Evolutionary conservation across 2,113 vertebrate genomes (phyloP), one percentile per base, ranked within the genome.

Genomic region (Nesoenas mayeri): DNA sequence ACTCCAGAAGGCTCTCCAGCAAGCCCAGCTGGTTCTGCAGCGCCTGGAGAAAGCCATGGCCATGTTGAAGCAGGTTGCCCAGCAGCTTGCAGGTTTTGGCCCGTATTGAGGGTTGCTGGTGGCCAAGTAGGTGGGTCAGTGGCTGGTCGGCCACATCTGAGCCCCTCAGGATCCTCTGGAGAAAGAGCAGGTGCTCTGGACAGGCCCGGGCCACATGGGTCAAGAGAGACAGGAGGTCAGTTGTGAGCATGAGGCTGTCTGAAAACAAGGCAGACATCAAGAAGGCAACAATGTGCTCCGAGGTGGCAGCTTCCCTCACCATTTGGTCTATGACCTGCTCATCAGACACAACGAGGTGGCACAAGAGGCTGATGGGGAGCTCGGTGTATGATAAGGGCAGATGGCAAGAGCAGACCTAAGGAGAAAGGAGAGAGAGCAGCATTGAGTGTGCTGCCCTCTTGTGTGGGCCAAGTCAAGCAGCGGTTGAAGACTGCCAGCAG

Each of bases 281-380:
- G 97, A 98, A 98, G 6, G 96, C 74, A 17, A 91, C 20, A 18
- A 84, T 16, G 18, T 79, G 70, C 21, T 97, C 95, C 0, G 97
- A 97, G 42, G 93, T 36, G 5, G 96, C 74, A 20, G 98, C 96
- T 34, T 92, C 82, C 28, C 86, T 86, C 75, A 97, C 96, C 75
- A 99, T 97, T 96, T 97, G 97, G 57, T 96, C 94, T 85, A 98
- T 86, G 0, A 98, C 97, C 56, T 64, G 91, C 31, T 83, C 51
- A 1, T 99, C 98, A 25, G 94, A 98, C 64, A 99, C 96, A 44
- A 98, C 97, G 25, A 99, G 94, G 54, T 96, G 98, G 92, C 98
- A 97, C 78, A 99, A 97, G 70, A 99, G 98, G 85, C 98, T 98
- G 69, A 99, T 70, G 22, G 99, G 99, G 87, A 99, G 96, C 96